Percentiles rank a stretch among this genome's conserved stretches.
phyloP scores from a whole-genome alignment of 2,888 invertebrate genomes.

The Galerucella pusilla region DNA sequence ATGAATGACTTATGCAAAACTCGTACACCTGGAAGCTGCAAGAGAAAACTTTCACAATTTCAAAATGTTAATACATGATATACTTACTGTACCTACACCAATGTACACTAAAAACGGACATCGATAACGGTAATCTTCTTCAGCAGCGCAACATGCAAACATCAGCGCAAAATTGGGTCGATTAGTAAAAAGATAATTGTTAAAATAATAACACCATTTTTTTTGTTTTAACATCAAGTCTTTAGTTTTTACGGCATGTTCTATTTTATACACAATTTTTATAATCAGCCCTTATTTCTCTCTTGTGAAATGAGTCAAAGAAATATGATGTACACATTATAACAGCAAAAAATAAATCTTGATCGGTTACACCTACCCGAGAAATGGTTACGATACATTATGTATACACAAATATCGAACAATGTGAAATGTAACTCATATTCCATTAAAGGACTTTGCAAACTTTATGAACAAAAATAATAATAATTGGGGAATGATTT shows the following conservation, averaged over 20 bases:
- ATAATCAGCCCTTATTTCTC: conserved; percentile 65
- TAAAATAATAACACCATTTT: conserved; percentile 44
- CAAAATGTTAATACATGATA: neutral
- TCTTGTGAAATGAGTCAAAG: conserved; percentile 62
- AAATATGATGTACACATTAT: conserved; percentile 60
- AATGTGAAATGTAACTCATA: conserved; percentile 55
- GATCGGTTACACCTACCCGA: conserved; percentile 44
- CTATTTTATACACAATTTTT: conserved; percentile 58
- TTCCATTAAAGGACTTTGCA: conserved; percentile 50
- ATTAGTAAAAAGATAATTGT: conserved; percentile 42
- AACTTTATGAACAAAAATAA: neutral
- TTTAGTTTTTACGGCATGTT: conserved; percentile 53
- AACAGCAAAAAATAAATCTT: conserved; percentile 39
- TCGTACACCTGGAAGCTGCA: neutral
- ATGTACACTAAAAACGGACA: conserved; percentile 4
- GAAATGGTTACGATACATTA: conserved; percentile 32
- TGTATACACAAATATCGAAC: conserved; percentile 35
- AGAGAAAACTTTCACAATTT: neutral
- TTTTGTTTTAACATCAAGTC: conserved; percentile 50
- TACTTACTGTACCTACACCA: neutral
- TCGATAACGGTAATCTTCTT: neutral
- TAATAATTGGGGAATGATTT: neutral
- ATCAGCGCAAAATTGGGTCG: conserved; percentile 15
- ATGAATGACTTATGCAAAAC: conserved; percentile 1
- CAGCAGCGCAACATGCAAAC: neutral